Conservation (phyloP, 2,888 invertebrate species). For the Lasioglossum lativentre region DNA sequence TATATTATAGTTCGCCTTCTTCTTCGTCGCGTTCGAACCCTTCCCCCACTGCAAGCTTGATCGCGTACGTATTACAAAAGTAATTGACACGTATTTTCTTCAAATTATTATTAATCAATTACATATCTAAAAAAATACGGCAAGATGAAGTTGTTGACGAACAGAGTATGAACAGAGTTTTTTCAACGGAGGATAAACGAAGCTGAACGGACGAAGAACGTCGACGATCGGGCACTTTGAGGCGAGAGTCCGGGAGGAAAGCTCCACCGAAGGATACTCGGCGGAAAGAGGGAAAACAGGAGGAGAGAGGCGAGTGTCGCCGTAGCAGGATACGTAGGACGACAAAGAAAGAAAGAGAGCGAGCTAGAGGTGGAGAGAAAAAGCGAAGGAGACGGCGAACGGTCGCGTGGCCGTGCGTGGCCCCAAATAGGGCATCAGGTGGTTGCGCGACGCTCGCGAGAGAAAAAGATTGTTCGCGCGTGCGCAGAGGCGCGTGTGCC, state of each 20-base stretch:
- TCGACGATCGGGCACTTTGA: background rate
- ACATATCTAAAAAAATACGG: background rate
- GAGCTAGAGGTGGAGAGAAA: background rate
- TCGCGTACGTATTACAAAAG: too few species aligned
- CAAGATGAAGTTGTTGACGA: background rate
- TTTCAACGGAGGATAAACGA: background rate
- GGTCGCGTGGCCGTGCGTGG: constrained; percentile 81
- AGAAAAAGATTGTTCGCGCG: constrained; percentile 73
- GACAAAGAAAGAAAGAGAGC: constrained; percentile 6
- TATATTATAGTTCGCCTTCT: background rate
- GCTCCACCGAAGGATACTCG: constrained; percentile 2
- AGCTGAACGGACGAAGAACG: background rate
- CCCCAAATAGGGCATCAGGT: constrained; percentile 83
- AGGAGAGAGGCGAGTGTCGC: constrained; percentile 7
- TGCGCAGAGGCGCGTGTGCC: constrained; percentile 70
- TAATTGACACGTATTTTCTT: background rate
- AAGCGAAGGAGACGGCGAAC: constrained; percentile 58
- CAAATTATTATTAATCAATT: background rate
- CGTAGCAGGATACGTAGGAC: constrained; percentile 7
- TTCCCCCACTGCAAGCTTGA: too few species aligned
- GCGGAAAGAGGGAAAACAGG: background rate
- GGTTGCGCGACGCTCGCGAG: constrained; percentile 77
- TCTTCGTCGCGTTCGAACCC: background rate
- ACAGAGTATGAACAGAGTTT: too few species aligned
- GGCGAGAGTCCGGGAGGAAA: background rate